phyloP scores from a whole-genome alignment of 1,140 invertebrate genomes.

The Brachionus rubens region DNA sequence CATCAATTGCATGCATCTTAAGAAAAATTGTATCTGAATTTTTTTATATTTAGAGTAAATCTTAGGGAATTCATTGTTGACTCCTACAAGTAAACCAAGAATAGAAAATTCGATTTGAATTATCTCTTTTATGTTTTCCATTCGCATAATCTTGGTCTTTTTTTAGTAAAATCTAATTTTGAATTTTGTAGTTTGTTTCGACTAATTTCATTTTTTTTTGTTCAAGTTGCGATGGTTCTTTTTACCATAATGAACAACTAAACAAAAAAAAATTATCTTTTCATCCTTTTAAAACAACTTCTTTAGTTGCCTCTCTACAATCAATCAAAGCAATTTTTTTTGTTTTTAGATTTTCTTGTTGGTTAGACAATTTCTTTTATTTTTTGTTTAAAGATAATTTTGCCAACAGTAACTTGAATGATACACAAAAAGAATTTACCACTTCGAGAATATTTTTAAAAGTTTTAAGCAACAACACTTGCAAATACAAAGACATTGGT shows the following conservation, averaged over 20 bases:
- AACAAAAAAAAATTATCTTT: background rate
- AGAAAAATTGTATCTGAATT: too few relatives aligned
- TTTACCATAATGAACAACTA: background rate
- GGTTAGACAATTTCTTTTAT: slow-evolving; percentile 37
- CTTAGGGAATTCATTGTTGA: too few relatives aligned
- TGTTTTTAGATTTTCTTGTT: slow-evolving; percentile 29
- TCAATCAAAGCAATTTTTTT: too few relatives aligned
- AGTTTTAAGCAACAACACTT: background rate
- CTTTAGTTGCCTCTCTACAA: too few relatives aligned
- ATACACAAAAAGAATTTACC: background rate
- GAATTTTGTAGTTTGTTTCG: background rate
- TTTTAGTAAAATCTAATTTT: slow-evolving; percentile 14
- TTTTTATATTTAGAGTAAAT: too few relatives aligned
- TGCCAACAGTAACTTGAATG: background rate
- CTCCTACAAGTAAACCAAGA: background rate
- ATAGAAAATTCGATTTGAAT: slow-evolving; percentile 21
- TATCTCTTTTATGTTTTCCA: background rate
- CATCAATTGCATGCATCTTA: too few relatives aligned
- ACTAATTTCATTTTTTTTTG: too few relatives aligned
- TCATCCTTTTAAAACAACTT: background rate
- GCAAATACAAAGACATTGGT: background rate
- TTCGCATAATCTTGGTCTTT: too few relatives aligned
- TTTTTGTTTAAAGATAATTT: slow-evolving; percentile 18
- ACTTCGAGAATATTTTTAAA: too few relatives aligned
- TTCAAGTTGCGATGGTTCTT: slow-evolving; percentile 30